phyloP scores from a whole-genome alignment of 1,140 invertebrate species.

The Drosophila willistoni region DNA sequence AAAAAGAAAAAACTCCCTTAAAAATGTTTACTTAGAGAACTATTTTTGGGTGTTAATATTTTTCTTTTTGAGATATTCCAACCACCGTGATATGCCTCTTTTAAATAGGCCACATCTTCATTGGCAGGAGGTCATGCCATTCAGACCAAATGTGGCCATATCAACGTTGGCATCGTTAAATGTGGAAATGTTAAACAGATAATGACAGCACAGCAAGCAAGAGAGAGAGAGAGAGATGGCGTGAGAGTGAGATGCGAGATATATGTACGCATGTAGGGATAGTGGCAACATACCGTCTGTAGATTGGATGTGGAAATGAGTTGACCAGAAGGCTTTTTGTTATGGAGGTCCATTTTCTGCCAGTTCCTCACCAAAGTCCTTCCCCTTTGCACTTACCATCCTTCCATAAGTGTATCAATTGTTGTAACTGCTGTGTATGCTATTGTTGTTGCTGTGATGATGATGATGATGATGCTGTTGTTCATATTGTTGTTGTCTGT shows the following conservation, averaged over 20 bases:
- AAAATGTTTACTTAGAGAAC: too few relatives aligned
- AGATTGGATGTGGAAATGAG: constrained; percentile 19
- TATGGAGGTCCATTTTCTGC: constrained; percentile 33
- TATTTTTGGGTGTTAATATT: too few relatives aligned
- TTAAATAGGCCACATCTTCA: constrained; percentile 25
- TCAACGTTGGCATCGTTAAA: constrained; percentile 70
- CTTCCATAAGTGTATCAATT: constrained; percentile 61
- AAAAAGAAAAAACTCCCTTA: too few relatives aligned
- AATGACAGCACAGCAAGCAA: constrained; percentile 58
- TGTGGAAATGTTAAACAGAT: constrained; percentile 81
- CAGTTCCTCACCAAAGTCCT: neutral
- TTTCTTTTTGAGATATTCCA: too few relatives aligned
- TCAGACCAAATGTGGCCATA: constrained; percentile 60
- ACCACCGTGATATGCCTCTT: too few relatives aligned
- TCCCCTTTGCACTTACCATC: neutral
- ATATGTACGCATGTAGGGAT: neutral
- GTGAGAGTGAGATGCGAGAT: neutral
- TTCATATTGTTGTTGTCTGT: constrained; percentile 32
- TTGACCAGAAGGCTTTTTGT: constrained; percentile 53
- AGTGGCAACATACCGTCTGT: neutral
- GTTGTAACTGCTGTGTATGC: constrained; percentile 22
- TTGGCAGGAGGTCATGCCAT: constrained; percentile 27
- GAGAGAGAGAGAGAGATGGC: constrained; percentile 5
- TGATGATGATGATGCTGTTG: constrained; percentile 27
- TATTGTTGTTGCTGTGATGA: constrained; percentile 27